A percentile compares a stretch with the other conserved stretches of the same genome.
These are phyloP conservation scores for Percopsis transmontana DNA, from an alignment of 2,113 vertebrate genomes.

Conservation along the genomic window DNA sequence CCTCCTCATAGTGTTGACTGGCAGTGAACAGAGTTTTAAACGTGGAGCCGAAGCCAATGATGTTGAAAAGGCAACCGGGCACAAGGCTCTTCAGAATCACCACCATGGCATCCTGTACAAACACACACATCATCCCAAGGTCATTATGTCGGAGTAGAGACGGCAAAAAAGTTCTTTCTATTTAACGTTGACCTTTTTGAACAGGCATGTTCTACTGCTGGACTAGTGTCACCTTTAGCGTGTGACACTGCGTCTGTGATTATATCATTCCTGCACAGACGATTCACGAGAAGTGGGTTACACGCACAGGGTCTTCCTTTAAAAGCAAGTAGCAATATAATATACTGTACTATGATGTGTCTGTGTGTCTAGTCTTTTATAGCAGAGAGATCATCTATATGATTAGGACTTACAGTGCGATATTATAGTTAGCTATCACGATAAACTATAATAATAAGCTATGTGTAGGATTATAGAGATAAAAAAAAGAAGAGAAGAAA, in stretches of 20 bases:
- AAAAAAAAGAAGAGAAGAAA: no score
- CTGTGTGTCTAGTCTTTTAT: background rate
- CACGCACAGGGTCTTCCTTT: background rate
- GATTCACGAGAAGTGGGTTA: conserved; percentile 3
- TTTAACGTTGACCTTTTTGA: conserved; percentile 4
- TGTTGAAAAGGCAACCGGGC: conserved; percentile 88
- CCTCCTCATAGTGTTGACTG: conserved; percentile 90
- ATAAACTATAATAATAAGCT: background rate
- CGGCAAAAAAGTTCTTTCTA: background rate
- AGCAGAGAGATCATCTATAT: background rate
- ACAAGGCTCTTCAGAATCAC: conserved; percentile 91
- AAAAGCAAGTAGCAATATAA: no score
- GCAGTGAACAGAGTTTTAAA: conserved; percentile 88
- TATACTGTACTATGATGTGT: no score
- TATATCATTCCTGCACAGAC: background rate
- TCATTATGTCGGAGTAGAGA: background rate
- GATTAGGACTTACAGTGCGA: background rate
- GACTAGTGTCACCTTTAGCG: background rate
- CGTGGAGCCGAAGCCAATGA: conserved; percentile 89
- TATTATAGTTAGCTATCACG: background rate
- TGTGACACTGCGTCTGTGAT: background rate
- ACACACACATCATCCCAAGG: background rate
- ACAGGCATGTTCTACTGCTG: background rate
- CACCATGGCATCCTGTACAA: conserved; percentile 87
- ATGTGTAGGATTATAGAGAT: no score